Conservation (phyloP, 2,888 invertebrate genomes). For the Eilema griseolum region DNA sequence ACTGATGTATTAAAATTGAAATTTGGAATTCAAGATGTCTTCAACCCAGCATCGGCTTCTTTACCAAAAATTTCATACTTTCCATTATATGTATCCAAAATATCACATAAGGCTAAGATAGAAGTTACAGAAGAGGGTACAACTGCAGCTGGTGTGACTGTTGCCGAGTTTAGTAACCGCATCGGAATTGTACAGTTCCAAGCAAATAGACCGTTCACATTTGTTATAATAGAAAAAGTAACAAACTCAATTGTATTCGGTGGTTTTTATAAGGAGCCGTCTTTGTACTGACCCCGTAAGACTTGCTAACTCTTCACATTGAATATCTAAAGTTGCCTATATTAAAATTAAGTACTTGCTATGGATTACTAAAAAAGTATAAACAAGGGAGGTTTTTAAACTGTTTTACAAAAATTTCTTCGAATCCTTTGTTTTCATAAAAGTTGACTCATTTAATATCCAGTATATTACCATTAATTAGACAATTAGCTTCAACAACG, state of each 20-base stretch:
- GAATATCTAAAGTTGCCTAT: not conserved
- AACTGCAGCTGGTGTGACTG: constrained; percentile 88
- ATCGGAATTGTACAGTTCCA: constrained; percentile 87
- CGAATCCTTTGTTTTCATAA: constrained; percentile 12
- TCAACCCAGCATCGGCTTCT: constrained; percentile 73
- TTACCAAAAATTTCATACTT: constrained; percentile 81
- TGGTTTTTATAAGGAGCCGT: constrained; percentile 74
- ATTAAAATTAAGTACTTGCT: not conserved
- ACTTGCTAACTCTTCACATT: constrained; percentile 9
- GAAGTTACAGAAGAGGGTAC: constrained; percentile 92
- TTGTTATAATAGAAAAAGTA: constrained; percentile 89
- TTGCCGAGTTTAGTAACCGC: constrained; percentile 81
- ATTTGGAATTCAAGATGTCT: constrained; percentile 85
- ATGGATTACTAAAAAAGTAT: not conserved
- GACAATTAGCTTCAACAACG: constrained; percentile 10
- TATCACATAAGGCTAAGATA: constrained; percentile 91
- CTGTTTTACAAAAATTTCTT: not conserved
- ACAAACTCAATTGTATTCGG: constrained; percentile 81
- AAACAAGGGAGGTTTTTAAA: not conserved
- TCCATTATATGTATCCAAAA: constrained; percentile 85
- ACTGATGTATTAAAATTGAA: constrained; percentile 78
- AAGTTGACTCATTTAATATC: not conserved
- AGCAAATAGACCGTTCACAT: constrained; percentile 89
- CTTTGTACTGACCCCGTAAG: constrained; percentile 60
- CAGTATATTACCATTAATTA: constrained; percentile 17